phyloP scores from a whole-genome alignment of 2,113 vertebrate species.

The Hiodon alosoides region DNA sequence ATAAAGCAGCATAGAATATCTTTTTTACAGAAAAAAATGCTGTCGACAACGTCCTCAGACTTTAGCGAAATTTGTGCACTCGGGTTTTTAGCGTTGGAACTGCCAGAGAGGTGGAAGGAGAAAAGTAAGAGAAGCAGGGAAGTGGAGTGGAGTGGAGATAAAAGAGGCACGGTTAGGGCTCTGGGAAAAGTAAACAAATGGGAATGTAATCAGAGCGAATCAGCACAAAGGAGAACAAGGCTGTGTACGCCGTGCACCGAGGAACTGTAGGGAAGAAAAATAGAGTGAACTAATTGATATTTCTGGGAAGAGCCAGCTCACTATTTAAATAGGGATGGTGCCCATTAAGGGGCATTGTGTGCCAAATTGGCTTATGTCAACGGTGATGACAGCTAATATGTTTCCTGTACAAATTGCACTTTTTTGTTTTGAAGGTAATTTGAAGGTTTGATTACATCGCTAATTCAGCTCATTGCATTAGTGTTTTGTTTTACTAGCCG shows the following conservation, averaged over 20 bases:
- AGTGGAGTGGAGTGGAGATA: conserved; percentile 11
- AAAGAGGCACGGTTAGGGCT: conserved; percentile 38
- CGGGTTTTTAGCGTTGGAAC: not conserved
- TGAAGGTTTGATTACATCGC: conserved; percentile 33
- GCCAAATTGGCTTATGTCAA: conserved; percentile 10
- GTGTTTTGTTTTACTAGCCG: conserved; percentile 40
- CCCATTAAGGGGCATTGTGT: conserved; percentile 24
- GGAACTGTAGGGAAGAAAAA: conserved; percentile 41
- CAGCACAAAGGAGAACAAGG: conserved; percentile 28
- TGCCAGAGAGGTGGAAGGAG: conserved; percentile 3
- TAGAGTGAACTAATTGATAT: conserved; percentile 37
- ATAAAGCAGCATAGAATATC: not conserved
- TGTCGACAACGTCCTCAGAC: not conserved
- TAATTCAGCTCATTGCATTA: conserved; percentile 27
- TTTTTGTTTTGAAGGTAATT: too few species aligned
- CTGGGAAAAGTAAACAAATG: conserved; percentile 67
- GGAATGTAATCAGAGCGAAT: conserved; percentile 51
- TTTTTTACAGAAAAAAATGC: not conserved
- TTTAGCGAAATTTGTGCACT: conserved; percentile 4
- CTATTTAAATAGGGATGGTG: conserved; percentile 41
- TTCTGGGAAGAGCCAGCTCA: conserved; percentile 22
- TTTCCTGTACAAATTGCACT: too few species aligned
- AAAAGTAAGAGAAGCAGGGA: conserved; percentile 36
- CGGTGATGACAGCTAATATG: not conserved
- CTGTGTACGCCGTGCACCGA: conserved; percentile 33